A percentile compares a stretch with the other conserved stretches of the same genome.
Evolutionary conservation across 2,113 vertebrate species (phyloP).

Genomic region (Bolborhynchus lineola): DNA sequence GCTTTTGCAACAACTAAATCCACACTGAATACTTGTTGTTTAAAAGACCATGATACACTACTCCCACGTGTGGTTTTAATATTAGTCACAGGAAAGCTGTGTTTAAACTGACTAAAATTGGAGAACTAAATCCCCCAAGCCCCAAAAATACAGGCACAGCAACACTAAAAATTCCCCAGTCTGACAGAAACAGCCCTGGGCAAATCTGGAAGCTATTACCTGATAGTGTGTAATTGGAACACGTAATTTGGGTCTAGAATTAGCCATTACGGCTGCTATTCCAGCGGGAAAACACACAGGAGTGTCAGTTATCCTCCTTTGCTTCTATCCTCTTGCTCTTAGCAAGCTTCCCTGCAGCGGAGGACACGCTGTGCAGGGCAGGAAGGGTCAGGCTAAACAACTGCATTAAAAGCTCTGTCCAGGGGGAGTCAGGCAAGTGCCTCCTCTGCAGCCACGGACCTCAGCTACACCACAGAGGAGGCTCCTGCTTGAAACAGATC

Average conservation of each 20-base stretch:
- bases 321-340: neutral
- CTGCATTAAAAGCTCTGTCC: neutral
- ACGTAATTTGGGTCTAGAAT: neutral
- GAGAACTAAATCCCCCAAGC: neutral
- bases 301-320: neutral
- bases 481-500: neutral
- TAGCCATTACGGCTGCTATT: neutral
- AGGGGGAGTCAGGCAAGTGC: neutral
- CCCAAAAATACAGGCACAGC: neutral
- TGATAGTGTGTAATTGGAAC: neutral
- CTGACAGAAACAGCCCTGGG: neutral
- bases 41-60: neutral
- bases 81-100: neutral
- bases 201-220: neutral
- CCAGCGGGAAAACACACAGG: neutral
- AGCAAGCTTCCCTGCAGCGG: neutral
- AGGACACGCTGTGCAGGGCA: neutral
- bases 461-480: neutral
- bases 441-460: neutral
- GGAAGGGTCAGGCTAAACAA: neutral
- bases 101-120: slow-evolving; percentile 17
- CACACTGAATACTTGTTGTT: neutral
- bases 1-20: slow-evolving; percentile 4
- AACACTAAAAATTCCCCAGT: neutral
- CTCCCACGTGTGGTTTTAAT: neutral